Evolutionary conservation across 2,888 invertebrate species (phyloP), one percentile per base, ranked within the genome.

Genomic region (Tiliacea aurago): DNA sequence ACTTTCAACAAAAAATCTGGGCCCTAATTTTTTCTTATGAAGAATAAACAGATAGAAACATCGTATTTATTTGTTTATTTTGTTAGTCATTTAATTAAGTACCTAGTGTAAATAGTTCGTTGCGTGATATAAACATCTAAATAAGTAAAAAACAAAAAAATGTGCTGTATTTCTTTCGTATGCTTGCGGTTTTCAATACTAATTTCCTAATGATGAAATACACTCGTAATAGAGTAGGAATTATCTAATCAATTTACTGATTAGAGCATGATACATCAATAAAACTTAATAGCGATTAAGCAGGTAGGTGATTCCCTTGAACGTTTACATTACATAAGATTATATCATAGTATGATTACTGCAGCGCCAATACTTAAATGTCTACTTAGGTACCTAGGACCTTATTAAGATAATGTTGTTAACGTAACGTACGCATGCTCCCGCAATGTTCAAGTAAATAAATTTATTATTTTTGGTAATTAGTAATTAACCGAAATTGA

Each of bases 171-270:
- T 4, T 51, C 3, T 15, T 45, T 64, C 15, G 20, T n/a, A 37
- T 23, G n/a, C 6, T 53, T 68, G 4, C 5, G 6, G 4, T n/a
- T 28, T 23, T 28, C 18, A 33, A 23, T 3, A 37, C 18, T 23
- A 13, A 55, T 62, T 73, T 63, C 45, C 6, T 28, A 33, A 18
- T 28, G 18, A 74, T 13, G 7, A 43, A 49, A 51, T 28, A 55
- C 9, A 55, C 9, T 9, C 28, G 5, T 51, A 51, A 23, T 55
- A 55, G 15, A 55, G 28, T 74, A 18, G 1, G n/a, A 28, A 20
- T 53, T 73, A 62, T 79, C 51, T 80, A 18, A 75, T 80, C 65
- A 45, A 56, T 49, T 18, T 47, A 13, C 15, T 62, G 53, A 67
- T 67, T 53, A 67, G 41, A 63, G 28, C 18, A 49, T 61, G 43